Evolutionary conservation across 2,113 vertebrate species (phyloP).

Genomic region (Macquaria ambigua): DNA sequence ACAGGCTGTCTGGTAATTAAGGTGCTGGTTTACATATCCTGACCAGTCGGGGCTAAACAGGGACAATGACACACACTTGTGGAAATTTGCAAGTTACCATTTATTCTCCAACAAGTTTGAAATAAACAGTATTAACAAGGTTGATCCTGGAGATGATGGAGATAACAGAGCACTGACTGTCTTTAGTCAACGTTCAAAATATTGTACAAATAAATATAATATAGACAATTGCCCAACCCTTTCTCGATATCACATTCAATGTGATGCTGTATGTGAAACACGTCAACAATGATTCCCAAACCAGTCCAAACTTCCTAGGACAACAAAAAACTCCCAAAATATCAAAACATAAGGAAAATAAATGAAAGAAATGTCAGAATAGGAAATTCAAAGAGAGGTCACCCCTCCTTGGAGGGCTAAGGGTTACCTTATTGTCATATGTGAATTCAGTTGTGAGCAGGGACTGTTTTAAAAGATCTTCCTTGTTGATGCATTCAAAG

Average conservation of each 20-base stretch:
- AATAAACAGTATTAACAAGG: neutral
- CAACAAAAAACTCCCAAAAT: neutral
- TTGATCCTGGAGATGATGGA: neutral
- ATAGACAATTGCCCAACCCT: neutral
- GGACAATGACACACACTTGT: slow-evolving; percentile 26
- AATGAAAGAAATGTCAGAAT: neutral
- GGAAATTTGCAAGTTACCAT: neutral
- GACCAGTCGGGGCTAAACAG: slow-evolving; percentile 26
- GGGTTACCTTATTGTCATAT: neutral
- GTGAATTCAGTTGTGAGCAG: neutral
- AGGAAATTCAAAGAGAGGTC: neutral
- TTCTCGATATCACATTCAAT: neutral
- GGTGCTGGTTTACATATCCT: slow-evolving; percentile 56
- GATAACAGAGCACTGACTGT: neutral
- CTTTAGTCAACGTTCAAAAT: neutral
- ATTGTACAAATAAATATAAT: no score
- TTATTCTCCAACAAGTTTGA: neutral
- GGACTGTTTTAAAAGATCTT: no score
- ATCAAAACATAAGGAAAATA: neutral
- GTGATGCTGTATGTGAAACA: neutral
- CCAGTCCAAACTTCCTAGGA: neutral
- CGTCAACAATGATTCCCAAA: neutral
- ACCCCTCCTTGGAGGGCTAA: neutral
- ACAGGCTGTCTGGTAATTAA: slow-evolving; percentile 68
- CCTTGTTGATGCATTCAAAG: neutral